phyloP scores from a whole-genome alignment of 2,113 vertebrate genomes.

The Paradoxurus hermaphroditus region DNA sequence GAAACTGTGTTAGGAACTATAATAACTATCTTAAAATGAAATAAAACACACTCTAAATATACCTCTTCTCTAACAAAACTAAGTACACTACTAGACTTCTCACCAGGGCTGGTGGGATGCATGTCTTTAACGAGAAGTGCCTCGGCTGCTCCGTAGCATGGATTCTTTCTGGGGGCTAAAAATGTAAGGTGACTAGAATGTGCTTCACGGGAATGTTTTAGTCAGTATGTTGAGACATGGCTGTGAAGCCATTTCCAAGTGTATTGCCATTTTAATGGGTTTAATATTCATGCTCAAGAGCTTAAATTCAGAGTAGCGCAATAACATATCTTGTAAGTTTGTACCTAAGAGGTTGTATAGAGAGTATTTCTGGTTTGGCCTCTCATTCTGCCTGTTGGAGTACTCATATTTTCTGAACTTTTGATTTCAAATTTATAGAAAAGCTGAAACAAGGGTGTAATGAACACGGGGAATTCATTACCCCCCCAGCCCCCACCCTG shows the following conservation, averaged over 20 bases:
- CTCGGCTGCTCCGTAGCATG: background rate
- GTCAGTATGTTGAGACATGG: background rate
- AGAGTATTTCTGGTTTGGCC: background rate
- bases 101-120: background rate
- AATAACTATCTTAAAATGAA: background rate
- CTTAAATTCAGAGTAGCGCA: background rate
- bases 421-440: background rate
- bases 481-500: rapidly evolving
- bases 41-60: background rate
- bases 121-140: background rate
- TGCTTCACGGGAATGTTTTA: background rate
- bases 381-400: background rate
- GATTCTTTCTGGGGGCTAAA: background rate
- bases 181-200: background rate
- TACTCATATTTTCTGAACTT: background rate
- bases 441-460: background rate
- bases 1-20: background rate
- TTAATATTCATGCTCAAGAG: background rate
- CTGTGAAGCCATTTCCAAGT: background rate
- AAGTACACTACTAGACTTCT: background rate
- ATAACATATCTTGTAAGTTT: background rate
- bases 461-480: background rate
- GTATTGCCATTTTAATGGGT: background rate
- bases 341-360: background rate
- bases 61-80: background rate